Evolutionary conservation across 1,140 invertebrate species (phyloP).

Genomic region (Coelopa frigida): DNA sequence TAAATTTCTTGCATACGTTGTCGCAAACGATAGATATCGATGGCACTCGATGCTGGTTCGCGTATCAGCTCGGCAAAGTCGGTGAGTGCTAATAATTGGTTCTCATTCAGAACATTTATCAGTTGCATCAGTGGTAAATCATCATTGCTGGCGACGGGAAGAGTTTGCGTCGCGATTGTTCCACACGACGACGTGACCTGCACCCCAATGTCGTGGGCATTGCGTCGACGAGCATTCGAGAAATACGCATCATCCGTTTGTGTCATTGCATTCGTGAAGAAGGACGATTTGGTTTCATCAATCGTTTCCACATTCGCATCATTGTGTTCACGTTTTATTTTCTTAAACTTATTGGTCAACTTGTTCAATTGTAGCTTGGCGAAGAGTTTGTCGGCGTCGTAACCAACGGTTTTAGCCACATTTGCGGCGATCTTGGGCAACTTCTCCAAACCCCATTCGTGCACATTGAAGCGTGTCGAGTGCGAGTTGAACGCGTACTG

Average conservation of each 20-base stretch:
- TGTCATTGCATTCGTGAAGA: constrained; percentile 1
- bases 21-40: constrained; percentile 5
- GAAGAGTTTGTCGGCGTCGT: background rate
- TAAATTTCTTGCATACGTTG: constrained; percentile 11
- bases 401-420: constrained; percentile 9
- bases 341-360: constrained; percentile 7
- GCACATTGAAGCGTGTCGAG: constrained; percentile 4
- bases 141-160: background rate
- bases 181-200: background rate
- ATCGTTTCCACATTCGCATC: background rate
- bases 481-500: constrained; percentile 12
- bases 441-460: constrained; percentile 14
- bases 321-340: constrained; percentile 4
- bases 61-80: constrained; percentile 11
- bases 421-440: constrained; percentile 1
- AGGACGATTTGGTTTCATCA: constrained; percentile 2
- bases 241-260: constrained; percentile 9
- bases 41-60: constrained; percentile 1
- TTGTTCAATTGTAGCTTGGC: constrained; percentile 2
- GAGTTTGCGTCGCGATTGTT: constrained; percentile 4
- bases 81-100: constrained; percentile 12
- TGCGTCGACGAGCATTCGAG: background rate
- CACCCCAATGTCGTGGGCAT: constrained; percentile 3
- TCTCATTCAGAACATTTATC: constrained; percentile 12
- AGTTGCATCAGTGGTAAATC: constrained; percentile 10